A percentile compares a stretch with the other conserved stretches of the same genome.
phyloP scores from a whole-genome alignment of 2,797 vertebrate genomes.

The Menidia menidia region DNA sequence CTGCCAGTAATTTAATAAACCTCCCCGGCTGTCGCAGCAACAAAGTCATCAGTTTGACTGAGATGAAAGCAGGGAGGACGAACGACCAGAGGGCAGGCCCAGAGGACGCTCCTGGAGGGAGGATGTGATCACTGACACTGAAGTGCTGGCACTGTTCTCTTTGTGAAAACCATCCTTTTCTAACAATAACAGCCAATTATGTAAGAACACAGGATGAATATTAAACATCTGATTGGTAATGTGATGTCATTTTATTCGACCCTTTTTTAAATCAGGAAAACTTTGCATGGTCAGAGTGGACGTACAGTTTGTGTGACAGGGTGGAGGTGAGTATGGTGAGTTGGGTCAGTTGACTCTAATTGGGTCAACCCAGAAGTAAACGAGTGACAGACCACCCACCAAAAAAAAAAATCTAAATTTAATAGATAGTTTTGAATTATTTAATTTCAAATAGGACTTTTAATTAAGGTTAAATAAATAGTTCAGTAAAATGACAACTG shows the following conservation, averaged over 20 bases:
- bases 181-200: not conserved
- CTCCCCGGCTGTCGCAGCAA: conserved; percentile 36
- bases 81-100: conserved; percentile 22
- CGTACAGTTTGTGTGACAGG: not conserved
- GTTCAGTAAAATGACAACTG: conserved; percentile 19
- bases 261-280: too few species aligned
- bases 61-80: conserved; percentile 21
- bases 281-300: not conserved
- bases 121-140: conserved; percentile 58
- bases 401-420: conserved; percentile 4
- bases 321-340: conserved; percentile 6
- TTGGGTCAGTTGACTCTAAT: conserved; percentile 59
- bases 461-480: conserved; percentile 51
- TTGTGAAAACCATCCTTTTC: not conserved
- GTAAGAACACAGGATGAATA: not conserved
- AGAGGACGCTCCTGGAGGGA: conserved; percentile 31
- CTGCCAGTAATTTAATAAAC: conserved; percentile 84
- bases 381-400: not conserved
- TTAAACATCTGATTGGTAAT: not conserved
- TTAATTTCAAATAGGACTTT: conserved; percentile 30
- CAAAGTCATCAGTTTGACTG: conserved; percentile 38
- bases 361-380: conserved; percentile 51
- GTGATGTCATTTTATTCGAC: not conserved
- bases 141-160: conserved; percentile 37
- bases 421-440: conserved; percentile 29